Conservation (phyloP, 1,140 invertebrate genomes). For the Gonatopus flavifemur region DNA sequence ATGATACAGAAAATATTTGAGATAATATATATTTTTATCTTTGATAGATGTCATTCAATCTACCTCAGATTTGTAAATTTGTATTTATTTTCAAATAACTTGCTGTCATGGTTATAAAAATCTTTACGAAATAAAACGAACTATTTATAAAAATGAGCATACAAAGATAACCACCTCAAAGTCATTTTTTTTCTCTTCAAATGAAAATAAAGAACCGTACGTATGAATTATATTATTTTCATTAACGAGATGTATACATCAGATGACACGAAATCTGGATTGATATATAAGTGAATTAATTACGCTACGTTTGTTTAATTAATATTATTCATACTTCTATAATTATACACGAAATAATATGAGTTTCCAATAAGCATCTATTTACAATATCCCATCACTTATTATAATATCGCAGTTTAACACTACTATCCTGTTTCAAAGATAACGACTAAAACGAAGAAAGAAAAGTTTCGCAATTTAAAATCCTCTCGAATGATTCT, state of each 20-base stretch:
- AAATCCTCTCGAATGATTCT: conserved; percentile 7
- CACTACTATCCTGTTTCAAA: conserved; percentile 5
- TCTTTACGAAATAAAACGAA: conserved; percentile 1
- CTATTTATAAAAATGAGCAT: no score
- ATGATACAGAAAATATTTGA: conserved; percentile 12
- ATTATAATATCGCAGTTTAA: conserved; percentile 11
- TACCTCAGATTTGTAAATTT: no score
- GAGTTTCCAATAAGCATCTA: conserved; percentile 30
- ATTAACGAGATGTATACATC: conserved; percentile 11
- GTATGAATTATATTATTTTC: conserved; percentile 14
- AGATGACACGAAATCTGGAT: conserved; percentile 20
- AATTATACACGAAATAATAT: conserved; percentile 21
- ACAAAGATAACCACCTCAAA: background rate
- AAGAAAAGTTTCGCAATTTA: conserved; percentile 4
- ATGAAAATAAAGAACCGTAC: background rate
- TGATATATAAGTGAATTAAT: conserved; percentile 10
- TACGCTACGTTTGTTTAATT: conserved; percentile 2
- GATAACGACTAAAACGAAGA: conserved; percentile 2
- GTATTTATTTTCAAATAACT: no score
- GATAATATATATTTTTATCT: conserved; percentile 10
- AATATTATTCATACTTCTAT: conserved; percentile 18
- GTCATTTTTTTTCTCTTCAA: background rate
- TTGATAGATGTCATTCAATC: conserved; percentile 6
- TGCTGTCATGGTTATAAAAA: no score
- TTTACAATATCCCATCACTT: conserved; percentile 31